These are phyloP conservation scores for Lethenteron reissneri DNA, from an alignment of 2,113 vertebrate species.

Conservation along the genomic window DNA sequence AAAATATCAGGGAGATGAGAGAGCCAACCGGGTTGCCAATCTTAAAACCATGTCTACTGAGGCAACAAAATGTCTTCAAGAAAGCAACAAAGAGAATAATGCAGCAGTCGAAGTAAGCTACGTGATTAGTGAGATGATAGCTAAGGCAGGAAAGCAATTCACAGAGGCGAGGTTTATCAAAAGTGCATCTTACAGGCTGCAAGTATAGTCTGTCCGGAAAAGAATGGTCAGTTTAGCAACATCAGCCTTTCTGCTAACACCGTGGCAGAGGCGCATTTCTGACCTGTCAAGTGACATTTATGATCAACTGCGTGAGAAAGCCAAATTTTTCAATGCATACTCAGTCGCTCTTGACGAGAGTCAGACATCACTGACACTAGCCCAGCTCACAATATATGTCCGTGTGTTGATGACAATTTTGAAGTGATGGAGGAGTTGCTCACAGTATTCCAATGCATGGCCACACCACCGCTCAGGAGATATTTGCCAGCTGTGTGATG, in stretches of 20 bases:
- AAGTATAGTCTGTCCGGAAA: constrained; percentile 7
- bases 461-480: constrained; percentile 8
- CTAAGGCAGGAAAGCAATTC: constrained; percentile 12
- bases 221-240: constrained; percentile 9
- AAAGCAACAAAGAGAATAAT: constrained; percentile 5
- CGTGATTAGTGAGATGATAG: constrained; percentile 10
- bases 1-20: too few relatives aligned
- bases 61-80: too few relatives aligned
- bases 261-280: constrained; percentile 9
- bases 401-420: too few relatives aligned
- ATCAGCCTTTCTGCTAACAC: constrained; percentile 9
- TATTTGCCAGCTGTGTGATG: constrained; percentile 7
- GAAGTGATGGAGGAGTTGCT: too few relatives aligned
- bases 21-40: too few relatives aligned
- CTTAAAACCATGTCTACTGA: too few relatives aligned
- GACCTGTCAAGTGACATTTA: background rate
- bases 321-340: too few relatives aligned
- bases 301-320: too few relatives aligned
- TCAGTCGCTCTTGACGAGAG: too few relatives aligned
- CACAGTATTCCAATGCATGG: too few relatives aligned
- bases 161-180: constrained; percentile 10
- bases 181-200: constrained; percentile 7
- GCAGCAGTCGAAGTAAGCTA: constrained; percentile 12
- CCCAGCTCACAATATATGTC: too few relatives aligned
- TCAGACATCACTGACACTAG: too few relatives aligned